Evolutionary conservation across 2,888 invertebrate species (phyloP).

Genomic region (Camptogramma bilineatum): DNA sequence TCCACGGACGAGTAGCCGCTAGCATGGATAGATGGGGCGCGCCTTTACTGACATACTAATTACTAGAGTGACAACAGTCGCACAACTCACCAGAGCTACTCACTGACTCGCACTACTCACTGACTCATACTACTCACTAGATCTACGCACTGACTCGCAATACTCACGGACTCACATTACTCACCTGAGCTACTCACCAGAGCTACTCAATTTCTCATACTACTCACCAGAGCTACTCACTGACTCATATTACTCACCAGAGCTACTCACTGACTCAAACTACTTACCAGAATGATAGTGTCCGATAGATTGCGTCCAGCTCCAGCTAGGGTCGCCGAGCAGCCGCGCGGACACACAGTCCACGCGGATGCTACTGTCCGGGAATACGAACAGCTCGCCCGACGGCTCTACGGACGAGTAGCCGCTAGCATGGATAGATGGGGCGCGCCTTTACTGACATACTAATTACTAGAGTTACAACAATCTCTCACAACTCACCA

Average conservation of each 20-base stretch:
- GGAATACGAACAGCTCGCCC: conserved; percentile 92
- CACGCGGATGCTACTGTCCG: conserved; percentile 91
- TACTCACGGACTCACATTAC: too few species aligned
- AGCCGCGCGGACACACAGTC: conserved; percentile 92
- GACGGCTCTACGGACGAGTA: conserved; percentile 92
- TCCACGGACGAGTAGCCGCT: conserved; percentile 93
- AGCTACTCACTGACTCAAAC: neutral
- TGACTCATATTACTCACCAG: neutral
- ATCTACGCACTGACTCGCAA: too few species aligned
- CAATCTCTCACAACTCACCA: too few species aligned
- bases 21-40: conserved; percentile 94
- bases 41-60: too few species aligned
- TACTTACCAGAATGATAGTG: conserved; percentile 79
- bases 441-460: too few species aligned
- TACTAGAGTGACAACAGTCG: too few species aligned
- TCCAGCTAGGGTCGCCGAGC: conserved; percentile 94
- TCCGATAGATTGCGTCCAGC: conserved; percentile 93
- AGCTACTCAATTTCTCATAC: too few species aligned
- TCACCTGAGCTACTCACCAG: too few species aligned
- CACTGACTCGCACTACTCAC: neutral
- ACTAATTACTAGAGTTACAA: too few species aligned
- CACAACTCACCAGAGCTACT: too few species aligned
- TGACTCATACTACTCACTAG: too few species aligned
- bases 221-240: too few species aligned
- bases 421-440: conserved; percentile 92